Conservation (phyloP, 2,113 vertebrate genomes). For the Perca schrenkii region DNA sequence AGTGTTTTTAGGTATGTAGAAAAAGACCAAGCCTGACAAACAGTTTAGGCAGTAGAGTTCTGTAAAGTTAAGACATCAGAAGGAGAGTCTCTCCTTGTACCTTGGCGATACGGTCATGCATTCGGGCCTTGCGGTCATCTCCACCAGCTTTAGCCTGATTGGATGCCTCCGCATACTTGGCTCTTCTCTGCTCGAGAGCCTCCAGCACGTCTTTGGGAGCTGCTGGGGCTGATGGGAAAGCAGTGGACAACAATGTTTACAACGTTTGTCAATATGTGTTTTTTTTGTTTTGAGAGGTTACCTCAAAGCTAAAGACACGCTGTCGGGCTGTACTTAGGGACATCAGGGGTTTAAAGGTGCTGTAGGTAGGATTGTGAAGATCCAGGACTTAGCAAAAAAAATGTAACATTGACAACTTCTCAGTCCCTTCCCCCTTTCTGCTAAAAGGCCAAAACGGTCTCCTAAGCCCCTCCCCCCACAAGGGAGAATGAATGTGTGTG, state of each 20-base stretch:
- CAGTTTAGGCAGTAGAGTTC: background rate
- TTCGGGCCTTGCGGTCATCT: conserved; percentile 93
- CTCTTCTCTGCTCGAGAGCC: conserved; percentile 91
- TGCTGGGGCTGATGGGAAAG: conserved; percentile 49
- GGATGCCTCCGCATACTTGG: conserved; percentile 90
- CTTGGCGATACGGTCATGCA: conserved; percentile 97
- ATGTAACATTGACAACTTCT: too few species aligned
- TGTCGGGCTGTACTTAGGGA: too few species aligned
- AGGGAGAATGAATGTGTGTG: too few species aligned
- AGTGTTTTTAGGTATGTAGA: background rate
- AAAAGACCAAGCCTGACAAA: background rate
- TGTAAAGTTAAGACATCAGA: background rate
- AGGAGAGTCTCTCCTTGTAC: conserved; percentile 66
- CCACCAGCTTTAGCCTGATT: conserved; percentile 90
- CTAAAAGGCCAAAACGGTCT: too few species aligned
- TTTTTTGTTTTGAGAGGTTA: background rate
- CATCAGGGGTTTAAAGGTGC: too few species aligned
- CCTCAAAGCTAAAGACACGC: too few species aligned
- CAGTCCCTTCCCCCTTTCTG: too few species aligned
- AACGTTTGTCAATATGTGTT: background rate
- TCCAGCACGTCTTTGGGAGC: conserved; percentile 89
- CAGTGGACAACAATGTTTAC: background rate
- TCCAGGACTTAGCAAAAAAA: too few species aligned
- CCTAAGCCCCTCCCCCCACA: too few species aligned
- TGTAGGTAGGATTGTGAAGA: too few species aligned